phyloP scores from a whole-genome alignment of 2,113 vertebrate genomes.

The Sarotherodon lohbergeri region DNA sequence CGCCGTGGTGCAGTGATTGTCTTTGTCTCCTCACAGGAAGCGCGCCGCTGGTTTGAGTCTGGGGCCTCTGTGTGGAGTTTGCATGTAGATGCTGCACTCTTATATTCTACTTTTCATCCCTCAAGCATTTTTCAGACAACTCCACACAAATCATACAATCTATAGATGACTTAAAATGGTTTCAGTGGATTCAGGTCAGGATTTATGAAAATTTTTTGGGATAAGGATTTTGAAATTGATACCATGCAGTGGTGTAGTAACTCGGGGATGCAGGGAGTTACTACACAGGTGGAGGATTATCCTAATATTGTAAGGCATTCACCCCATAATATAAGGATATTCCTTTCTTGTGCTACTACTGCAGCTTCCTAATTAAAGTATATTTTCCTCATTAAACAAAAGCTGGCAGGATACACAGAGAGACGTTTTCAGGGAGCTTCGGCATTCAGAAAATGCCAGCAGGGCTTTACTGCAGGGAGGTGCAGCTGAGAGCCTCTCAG shows the following conservation, averaged over 20 bases:
- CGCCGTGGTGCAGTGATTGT: rapidly evolving
- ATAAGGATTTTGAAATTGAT: neutral
- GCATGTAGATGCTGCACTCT: neutral
- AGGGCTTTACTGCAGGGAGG: neutral
- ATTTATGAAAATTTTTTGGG: neutral
- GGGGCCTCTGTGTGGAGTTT: neutral
- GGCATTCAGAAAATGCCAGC: neutral
- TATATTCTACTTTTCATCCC: neutral
- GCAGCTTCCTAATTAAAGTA: neutral
- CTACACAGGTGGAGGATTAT: neutral
- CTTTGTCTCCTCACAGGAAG: neutral
- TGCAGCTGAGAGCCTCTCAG: neutral
- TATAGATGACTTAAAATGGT: neutral
- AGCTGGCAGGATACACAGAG: neutral
- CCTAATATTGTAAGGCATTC: rapidly evolving
- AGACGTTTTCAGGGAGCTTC: neutral
- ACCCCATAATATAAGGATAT: rapidly evolving
- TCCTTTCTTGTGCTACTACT: neutral
- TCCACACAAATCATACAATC: neutral
- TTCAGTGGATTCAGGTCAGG: neutral
- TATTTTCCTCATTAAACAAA: neutral
- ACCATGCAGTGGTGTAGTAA: rapidly evolving
- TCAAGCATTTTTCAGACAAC: neutral
- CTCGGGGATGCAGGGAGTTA: too few relatives aligned
- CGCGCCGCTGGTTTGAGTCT: neutral